phyloP scores from a whole-genome alignment of 2,113 vertebrate genomes.

The Aegotheles bennettii region DNA sequence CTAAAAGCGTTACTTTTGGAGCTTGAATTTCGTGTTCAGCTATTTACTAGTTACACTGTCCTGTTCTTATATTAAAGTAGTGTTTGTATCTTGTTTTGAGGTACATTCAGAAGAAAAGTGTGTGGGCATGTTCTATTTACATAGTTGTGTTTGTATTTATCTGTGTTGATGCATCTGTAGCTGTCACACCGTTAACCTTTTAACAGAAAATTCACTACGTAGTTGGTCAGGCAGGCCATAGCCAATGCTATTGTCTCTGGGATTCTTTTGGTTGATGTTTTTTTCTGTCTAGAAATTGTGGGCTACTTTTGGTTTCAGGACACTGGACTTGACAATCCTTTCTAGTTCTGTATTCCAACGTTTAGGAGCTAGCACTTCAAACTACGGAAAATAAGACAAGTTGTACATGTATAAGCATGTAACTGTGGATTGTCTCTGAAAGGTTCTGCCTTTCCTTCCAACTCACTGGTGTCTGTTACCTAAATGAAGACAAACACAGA shows the following conservation, averaged over 20 bases:
- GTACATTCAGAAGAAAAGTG: neutral
- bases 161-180: neutral
- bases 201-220: neutral
- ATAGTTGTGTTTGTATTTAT: neutral
- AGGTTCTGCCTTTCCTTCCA: neutral
- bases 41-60: neutral
- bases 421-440: neutral
- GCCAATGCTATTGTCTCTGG: neutral
- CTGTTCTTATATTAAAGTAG: neutral
- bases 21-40: neutral
- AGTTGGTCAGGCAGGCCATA: neutral
- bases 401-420: neutral
- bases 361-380: neutral
- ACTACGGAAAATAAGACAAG: neutral
- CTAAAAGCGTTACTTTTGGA: neutral
- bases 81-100: neutral
- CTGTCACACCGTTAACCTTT: neutral
- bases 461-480: neutral
- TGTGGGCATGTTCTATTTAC: neutral
- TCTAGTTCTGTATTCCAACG: accelerated
- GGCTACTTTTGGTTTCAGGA: neutral
- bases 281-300: neutral
- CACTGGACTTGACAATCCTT: neutral
- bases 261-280: neutral
- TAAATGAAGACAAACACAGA: neutral